Evolutionary conservation across 2,113 vertebrate species (phyloP).

Genomic region (Channa maculata): DNA sequence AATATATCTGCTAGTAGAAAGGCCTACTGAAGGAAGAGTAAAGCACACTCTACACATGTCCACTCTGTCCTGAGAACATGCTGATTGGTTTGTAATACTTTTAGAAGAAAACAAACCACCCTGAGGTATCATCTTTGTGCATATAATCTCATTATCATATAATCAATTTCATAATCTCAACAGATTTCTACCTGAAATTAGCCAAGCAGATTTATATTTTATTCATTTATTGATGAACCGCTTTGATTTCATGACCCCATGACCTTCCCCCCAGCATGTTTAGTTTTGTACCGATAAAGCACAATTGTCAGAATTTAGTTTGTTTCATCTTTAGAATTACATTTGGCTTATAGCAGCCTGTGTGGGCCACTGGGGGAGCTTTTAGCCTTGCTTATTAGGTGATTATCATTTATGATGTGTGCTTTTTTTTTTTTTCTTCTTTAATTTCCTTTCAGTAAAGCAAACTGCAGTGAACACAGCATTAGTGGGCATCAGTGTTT

Average conservation of each 20-base stretch:
- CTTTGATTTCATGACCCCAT: neutral
- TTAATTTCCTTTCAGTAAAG: neutral
- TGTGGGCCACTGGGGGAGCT: neutral
- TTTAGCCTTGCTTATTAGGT: slow-evolving; percentile 1
- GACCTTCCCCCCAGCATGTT: neutral
- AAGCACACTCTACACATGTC: too few species aligned
- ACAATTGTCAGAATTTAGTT: neutral
- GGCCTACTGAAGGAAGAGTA: too few species aligned
- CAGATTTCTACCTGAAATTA: neutral
- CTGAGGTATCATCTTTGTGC: neutral
- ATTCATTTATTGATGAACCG: neutral
- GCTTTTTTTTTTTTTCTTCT: neutral
- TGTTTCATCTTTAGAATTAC: neutral
- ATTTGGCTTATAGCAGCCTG: neutral
- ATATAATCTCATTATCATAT: too few species aligned
- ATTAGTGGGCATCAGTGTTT: neutral
- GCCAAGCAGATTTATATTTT: neutral
- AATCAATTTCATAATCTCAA: too few species aligned
- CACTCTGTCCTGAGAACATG: too few species aligned
- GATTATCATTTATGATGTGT: slow-evolving; percentile 9
- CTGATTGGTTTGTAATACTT: neutral
- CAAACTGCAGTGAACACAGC: neutral
- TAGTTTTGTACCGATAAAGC: neutral
- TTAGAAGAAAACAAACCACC: neutral
- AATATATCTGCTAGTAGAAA: too few species aligned